Evolutionary conservation across 2,888 invertebrate genomes (phyloP), one percentile per base, ranked within the genome.

Genomic region (Agriopis marginaria): DNA sequence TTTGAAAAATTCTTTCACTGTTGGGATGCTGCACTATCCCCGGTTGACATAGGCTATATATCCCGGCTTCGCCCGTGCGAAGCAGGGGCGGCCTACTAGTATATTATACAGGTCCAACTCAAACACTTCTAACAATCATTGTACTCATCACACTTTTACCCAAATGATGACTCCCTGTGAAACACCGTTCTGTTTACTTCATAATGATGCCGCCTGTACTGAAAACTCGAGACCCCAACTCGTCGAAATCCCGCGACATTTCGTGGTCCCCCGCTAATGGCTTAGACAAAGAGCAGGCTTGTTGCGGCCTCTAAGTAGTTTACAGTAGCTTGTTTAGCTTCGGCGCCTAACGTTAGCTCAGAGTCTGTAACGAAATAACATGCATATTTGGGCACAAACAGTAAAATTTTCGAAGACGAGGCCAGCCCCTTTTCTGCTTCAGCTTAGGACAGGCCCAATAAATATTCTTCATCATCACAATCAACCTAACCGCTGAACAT

Each of bases 321-420:
- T 82, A 84, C 86, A 84, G 87, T 87, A 83, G 86, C 86, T 71
- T 86, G 79, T 87, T 88, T 85, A 75, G 72, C 67, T 69, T 70
- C 60, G 74, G 74, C 68, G 75, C 54, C 68, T 69, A 66, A 69
- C 49, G n/a, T 54, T 54, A 14, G 39, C 54, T 54, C 40, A n/a
- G 39, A 39, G 39, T 54, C 7, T 54, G 54, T 40, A 39, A n/a
- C 9, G 39, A 51, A 32, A 23, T 32, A 0, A 51, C 6, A 11
- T 23, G 32, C 23, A 51, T 47, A n/a, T n/a, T n/a, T 47, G 7
- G n/a, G n/a, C 12, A n/a, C 12, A n/a, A 0, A 14, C n/a, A 7
- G n/a, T 0, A 14, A 47, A 32, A 32, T 32, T 32, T 5, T 5
- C 32, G 32, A 3, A 32, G 32, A 32, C 32, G 3, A 32, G 32